These are phyloP conservation scores for Trachops cirrhosus DNA, from an alignment of 2,797 vertebrate genomes.

Conservation along the genomic window DNA sequence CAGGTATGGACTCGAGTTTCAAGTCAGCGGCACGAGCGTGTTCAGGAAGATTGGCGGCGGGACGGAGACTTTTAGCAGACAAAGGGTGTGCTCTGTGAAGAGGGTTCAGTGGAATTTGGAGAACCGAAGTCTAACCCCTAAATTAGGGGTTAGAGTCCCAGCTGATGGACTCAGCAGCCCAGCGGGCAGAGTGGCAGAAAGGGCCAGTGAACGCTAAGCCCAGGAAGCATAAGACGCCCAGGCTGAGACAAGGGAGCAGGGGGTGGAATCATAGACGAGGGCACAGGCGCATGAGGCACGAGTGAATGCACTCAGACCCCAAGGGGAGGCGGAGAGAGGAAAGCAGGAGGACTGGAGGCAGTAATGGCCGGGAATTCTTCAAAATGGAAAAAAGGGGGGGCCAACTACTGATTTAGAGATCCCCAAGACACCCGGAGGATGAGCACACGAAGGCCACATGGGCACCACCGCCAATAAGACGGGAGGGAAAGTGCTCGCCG, in stretches of 20 bases:
- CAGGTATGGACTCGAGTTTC: fast-evolving
- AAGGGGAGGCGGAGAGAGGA: no score
- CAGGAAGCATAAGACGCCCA: neutral
- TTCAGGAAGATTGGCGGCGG: fast-evolving
- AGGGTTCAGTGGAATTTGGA: fast-evolving
- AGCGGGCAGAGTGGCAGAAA: no score
- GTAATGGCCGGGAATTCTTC: neutral
- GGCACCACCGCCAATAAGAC: fast-evolving
- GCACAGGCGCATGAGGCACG: fast-evolving
- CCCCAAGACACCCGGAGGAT: neutral
- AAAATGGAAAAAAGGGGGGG: neutral
- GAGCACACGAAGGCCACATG: neutral
- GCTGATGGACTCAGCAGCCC: fast-evolving
- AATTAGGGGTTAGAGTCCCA: no score
- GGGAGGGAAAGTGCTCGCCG: fast-evolving
- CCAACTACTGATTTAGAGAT: fast-evolving
- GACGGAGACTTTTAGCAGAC: neutral
- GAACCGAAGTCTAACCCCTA: neutral
- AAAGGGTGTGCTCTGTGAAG: neutral
- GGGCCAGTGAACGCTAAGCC: fast-evolving
- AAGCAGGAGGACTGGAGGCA: neutral
- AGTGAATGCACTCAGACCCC: fast-evolving
- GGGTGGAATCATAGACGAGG: fast-evolving
- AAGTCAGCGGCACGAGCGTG: fast-evolving
- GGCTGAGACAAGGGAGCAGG: neutral